phyloP scores from a whole-genome alignment of 2,888 invertebrate genomes.

The Anaspis maculata region DNA sequence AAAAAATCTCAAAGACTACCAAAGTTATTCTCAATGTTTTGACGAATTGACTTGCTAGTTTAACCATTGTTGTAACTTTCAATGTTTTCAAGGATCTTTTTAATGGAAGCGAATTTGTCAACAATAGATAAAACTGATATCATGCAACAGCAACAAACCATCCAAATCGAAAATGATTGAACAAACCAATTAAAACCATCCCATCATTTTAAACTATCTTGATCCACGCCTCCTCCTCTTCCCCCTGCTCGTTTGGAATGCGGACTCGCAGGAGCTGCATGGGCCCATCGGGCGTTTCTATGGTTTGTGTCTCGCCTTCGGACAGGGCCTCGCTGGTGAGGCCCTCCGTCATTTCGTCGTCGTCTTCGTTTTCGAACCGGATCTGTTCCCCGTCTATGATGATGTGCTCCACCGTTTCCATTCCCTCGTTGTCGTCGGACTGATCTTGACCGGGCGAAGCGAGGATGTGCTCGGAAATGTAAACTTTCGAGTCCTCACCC shows the following conservation, averaged over 20 bases:
- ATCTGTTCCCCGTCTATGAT: constrained; percentile 40
- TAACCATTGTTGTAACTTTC: too few species aligned
- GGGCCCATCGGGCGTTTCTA: constrained; percentile 39
- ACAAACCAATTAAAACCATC: too few species aligned
- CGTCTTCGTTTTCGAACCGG: constrained; percentile 31
- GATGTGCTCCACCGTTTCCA: constrained; percentile 34
- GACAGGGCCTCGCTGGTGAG: constrained; percentile 30
- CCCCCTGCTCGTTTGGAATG: constrained; percentile 39
- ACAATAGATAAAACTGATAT: too few species aligned
- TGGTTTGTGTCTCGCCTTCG: constrained; percentile 38
- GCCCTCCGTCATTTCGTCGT: constrained; percentile 28
- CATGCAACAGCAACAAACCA: too few species aligned
- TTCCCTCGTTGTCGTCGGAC: constrained; percentile 16
- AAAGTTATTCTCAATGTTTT: too few species aligned
- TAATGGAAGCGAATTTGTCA: too few species aligned
- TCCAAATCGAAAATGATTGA: too few species aligned
- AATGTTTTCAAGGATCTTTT: too few species aligned
- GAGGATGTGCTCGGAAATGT: constrained; percentile 48
- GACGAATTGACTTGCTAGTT: too few species aligned
- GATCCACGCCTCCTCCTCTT: constrained; percentile 42
- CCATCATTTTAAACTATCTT: too few species aligned
- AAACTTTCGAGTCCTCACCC: constrained; percentile 42
- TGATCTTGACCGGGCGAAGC: constrained; percentile 16
- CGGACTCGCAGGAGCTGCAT: constrained; percentile 39
- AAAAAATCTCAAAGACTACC: too few species aligned